Evolutionary conservation across 2,888 invertebrate genomes (phyloP).

Genomic region (Platycheirus albimanus): DNA sequence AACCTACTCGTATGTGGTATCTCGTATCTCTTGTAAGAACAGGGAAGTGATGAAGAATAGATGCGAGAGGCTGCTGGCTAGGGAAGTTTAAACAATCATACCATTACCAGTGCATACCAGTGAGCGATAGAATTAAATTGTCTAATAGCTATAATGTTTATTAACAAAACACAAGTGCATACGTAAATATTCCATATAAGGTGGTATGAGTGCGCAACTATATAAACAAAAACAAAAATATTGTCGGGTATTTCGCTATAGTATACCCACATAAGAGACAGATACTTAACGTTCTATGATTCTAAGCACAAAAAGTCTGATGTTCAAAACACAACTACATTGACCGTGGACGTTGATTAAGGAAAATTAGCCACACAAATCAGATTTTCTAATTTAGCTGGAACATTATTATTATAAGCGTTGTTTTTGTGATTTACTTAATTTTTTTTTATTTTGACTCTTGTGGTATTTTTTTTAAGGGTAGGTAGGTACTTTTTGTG

Average conservation of each 20-base stretch:
- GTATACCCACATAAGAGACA: too few relatives aligned
- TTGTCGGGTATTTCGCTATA: not conserved
- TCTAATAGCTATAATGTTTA: not conserved
- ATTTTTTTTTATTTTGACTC: not conserved
- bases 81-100: slow-evolving; percentile 10
- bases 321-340: slow-evolving; percentile 16
- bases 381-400: slow-evolving; percentile 56
- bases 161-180: slow-evolving; percentile 10
- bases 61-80: too few relatives aligned
- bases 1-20: too few relatives aligned
- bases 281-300: too few relatives aligned
- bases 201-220: not conserved
- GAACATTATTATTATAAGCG: slow-evolving; percentile 20
- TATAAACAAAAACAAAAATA: not conserved
- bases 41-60: too few relatives aligned
- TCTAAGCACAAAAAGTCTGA: not conserved
- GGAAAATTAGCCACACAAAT: slow-evolving; percentile 53
- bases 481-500: too few relatives aligned
- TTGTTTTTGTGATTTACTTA: not conserved
- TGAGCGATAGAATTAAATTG: not conserved
- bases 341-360: slow-evolving; percentile 64
- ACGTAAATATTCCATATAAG: not conserved
- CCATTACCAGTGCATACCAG: not conserved
- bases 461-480: not conserved
- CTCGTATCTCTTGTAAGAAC: too few relatives aligned